A percentile compares a stretch with the other conserved stretches of the same genome.
Conservation (phyloP, 2,888 invertebrate genomes). For the Biston stratarius region DNA sequence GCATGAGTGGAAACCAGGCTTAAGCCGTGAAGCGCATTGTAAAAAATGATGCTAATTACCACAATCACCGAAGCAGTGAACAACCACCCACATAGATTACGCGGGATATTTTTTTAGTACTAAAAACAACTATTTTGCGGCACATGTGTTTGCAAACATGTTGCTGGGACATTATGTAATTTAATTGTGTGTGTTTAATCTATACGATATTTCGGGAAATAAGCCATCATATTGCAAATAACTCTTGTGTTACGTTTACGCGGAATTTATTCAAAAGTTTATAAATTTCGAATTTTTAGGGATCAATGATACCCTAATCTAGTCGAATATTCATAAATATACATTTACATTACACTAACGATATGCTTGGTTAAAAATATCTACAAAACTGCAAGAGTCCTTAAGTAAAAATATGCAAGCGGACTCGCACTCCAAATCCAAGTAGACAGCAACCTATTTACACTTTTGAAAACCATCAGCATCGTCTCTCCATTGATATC, state of each 20-base stretch:
- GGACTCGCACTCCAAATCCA: background rate
- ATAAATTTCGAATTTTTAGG: too few species aligned
- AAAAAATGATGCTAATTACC: conserved; percentile 2
- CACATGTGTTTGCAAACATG: background rate
- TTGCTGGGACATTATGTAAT: background rate
- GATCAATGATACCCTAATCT: too few species aligned
- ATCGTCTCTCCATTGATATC: conserved; percentile 11
- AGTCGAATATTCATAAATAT: too few species aligned
- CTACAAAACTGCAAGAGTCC: background rate
- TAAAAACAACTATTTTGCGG: conserved; percentile 1
- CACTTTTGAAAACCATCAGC: conserved; percentile 10
- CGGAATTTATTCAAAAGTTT: too few species aligned
- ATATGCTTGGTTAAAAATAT: too few species aligned
- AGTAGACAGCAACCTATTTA: background rate
- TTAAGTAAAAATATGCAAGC: background rate
- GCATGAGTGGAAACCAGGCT: too few species aligned
- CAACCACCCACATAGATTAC: conserved; percentile 14
- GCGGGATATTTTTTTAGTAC: conserved; percentile 10
- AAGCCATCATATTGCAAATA: background rate
- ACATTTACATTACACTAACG: too few species aligned
- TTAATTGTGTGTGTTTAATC: background rate
- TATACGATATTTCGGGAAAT: background rate
- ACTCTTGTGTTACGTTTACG: background rate
- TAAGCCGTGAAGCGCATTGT: background rate
- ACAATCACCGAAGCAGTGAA: conserved; percentile 1